phyloP scores from a whole-genome alignment of 2,888 invertebrate species.

The Agrypnus murinus region DNA sequence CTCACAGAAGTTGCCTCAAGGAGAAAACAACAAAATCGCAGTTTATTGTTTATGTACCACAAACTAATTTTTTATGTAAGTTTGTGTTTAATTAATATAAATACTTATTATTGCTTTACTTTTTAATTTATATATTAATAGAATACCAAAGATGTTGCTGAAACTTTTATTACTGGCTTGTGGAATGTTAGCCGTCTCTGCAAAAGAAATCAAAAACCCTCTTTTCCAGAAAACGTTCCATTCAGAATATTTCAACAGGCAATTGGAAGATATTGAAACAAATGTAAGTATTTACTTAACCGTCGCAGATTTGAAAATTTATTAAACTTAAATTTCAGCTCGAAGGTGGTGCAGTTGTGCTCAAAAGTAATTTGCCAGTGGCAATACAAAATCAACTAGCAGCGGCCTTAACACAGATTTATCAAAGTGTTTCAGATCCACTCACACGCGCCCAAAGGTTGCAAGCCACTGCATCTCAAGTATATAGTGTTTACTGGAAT shows the following conservation, averaged over 20 bases:
- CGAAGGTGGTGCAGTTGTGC: slow-evolving; percentile 22
- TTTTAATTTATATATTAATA: background rate
- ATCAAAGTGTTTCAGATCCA: slow-evolving; percentile 1
- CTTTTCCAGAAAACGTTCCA: background rate
- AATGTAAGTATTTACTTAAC: no score
- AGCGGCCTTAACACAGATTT: slow-evolving; percentile 10
- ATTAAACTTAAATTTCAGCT: slow-evolving; percentile 19
- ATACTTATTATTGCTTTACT: background rate
- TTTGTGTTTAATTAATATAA: no score
- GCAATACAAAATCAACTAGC: slow-evolving; percentile 10
- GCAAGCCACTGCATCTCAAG: slow-evolving; percentile 6
- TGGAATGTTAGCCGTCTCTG: background rate
- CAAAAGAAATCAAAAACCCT: background rate
- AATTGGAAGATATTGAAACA: background rate
- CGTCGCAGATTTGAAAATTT: no score
- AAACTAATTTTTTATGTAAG: no score
- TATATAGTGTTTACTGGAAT: slow-evolving; percentile 36
- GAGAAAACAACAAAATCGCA: background rate
- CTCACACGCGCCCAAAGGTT: slow-evolving; percentile 16
- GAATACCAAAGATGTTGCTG: background rate
- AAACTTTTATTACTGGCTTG: background rate
- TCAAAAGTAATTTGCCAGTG: slow-evolving; percentile 32
- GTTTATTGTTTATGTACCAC: background rate
- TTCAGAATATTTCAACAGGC: slow-evolving; percentile 4
- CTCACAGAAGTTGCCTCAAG: background rate